Conservation (phyloP, 2,113 vertebrate species). For the Callorhinus ursinus region DNA sequence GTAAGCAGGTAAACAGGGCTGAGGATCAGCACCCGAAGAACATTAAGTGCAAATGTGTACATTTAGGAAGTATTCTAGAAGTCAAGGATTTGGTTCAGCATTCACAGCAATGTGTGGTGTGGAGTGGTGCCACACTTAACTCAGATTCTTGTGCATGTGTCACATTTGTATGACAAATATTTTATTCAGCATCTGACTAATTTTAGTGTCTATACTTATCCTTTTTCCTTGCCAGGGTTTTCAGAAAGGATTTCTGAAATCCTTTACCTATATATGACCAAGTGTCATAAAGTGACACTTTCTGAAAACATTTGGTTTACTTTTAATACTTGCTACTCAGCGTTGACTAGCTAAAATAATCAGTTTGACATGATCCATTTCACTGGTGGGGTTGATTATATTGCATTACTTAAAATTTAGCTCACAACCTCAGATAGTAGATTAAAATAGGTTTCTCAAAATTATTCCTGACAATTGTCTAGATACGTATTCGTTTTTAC, state of each 20-base stretch:
- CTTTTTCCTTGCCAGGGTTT: background rate
- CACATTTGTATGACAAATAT: background rate
- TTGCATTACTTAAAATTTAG: background rate
- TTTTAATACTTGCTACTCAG: background rate
- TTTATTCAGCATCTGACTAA: background rate
- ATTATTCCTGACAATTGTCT: background rate
- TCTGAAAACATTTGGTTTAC: background rate
- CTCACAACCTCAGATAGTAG: background rate
- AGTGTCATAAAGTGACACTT: background rate
- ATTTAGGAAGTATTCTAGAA: background rate
- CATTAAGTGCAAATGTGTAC: fast-evolving
- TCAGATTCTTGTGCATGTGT: background rate
- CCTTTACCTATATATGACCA: background rate
- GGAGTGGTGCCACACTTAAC: background rate
- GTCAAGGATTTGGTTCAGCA: background rate
- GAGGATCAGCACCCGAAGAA: background rate
- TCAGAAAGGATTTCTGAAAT: conserved; percentile 34
- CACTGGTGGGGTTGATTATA: background rate
- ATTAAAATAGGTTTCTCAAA: background rate
- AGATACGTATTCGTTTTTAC: conserved; percentile 2
- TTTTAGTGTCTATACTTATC: background rate
- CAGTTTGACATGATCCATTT: background rate
- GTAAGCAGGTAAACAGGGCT: background rate
- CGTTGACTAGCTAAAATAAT: background rate
- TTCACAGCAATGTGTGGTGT: background rate